These are phyloP conservation scores for Otocyon megalotis DNA, from an alignment of 2,113 vertebrate species.

Conservation along the genomic window DNA sequence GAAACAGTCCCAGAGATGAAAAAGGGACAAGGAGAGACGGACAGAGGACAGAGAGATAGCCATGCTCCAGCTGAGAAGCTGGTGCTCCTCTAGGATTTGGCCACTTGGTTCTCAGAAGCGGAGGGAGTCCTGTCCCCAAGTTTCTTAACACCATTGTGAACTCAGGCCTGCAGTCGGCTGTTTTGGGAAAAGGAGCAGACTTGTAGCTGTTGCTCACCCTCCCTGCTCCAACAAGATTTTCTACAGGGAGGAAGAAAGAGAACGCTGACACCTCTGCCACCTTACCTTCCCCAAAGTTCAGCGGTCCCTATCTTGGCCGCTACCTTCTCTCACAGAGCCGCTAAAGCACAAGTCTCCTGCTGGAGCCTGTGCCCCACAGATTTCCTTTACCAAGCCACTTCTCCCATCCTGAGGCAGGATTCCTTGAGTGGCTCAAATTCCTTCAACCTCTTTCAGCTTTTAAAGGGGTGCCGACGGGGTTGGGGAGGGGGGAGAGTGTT, in stretches of 20 bases:
- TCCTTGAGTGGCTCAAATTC: background rate
- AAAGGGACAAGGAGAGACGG: conserved; percentile 52
- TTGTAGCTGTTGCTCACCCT: background rate
- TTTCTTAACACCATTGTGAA: background rate
- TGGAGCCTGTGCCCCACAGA: background rate
- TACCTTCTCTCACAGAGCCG: background rate
- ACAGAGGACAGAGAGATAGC: background rate
- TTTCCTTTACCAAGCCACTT: background rate
- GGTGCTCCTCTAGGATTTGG: background rate
- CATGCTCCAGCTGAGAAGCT: background rate
- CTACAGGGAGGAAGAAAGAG: background rate
- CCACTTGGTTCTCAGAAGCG: background rate
- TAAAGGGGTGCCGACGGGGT: background rate
- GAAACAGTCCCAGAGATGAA: conserved; percentile 51
- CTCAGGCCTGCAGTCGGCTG: background rate
- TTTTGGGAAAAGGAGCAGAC: background rate
- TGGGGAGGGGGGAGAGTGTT: background rate
- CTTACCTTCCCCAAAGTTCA: background rate
- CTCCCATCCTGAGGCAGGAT: background rate
- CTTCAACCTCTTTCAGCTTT: background rate
- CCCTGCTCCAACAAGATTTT: background rate
- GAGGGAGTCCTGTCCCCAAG: background rate
- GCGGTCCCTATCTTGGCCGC: background rate
- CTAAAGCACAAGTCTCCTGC: background rate
- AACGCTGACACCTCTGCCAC: background rate